Conservation (phyloP, 2,797 vertebrate genomes). For the Enteromius unitaeniatus region DNA sequence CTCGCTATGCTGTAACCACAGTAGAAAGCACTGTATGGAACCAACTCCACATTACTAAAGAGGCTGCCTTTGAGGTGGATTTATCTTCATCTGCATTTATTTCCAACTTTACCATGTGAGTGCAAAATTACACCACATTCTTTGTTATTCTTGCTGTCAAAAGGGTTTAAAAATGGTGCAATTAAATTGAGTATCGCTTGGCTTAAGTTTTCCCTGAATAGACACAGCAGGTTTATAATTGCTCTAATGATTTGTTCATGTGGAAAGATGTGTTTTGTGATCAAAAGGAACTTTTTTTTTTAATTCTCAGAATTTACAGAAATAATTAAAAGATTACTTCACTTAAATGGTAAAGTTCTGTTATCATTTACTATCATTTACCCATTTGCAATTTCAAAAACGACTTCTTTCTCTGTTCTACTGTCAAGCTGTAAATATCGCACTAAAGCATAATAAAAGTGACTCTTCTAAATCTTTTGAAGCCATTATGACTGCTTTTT, state of each 20-base stretch:
- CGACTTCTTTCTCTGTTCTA: not conserved
- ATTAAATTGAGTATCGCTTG: conserved; percentile 17
- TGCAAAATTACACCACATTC: not conserved
- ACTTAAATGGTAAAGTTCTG: conserved; percentile 27
- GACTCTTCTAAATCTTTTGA: not conserved
- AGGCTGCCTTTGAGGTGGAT: conserved; percentile 86
- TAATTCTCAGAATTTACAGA: not conserved
- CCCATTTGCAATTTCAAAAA: not conserved
- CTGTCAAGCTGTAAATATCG: not conserved
- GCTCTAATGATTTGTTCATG: conserved; percentile 29
- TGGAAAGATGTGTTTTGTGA: conserved; percentile 33
- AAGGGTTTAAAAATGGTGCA: not conserved
- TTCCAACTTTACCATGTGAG: conserved; percentile 90
- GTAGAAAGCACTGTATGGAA: conserved; percentile 83
- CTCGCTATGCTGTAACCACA: conserved; percentile 81
- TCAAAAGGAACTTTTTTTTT: conserved; percentile 6
- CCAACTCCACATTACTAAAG: conserved; percentile 80
- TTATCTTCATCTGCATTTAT: conserved; percentile 85
- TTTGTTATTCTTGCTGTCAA: not conserved
- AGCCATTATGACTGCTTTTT: not conserved
- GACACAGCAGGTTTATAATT: conserved; percentile 37
- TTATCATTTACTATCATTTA: not conserved
- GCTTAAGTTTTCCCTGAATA: not conserved
- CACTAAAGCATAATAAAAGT: not conserved
- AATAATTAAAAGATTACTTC: conserved; percentile 52